Evolutionary conservation across 2,888 invertebrate species (phyloP).

Genomic region (Mamestra brassicae): DNA sequence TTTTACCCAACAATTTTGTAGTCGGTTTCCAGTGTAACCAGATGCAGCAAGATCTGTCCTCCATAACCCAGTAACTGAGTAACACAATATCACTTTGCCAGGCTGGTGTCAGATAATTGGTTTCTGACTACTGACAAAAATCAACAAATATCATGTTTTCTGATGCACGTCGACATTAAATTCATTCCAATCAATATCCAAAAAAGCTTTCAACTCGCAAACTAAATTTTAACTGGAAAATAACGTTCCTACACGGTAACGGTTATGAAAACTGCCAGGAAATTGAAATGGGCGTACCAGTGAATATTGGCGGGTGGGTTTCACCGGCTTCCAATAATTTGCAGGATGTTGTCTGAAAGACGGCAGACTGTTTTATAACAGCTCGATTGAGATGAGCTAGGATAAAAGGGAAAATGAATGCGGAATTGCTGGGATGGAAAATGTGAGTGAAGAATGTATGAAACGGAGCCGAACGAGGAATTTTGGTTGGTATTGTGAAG

Average conservation of each 20-base stretch:
- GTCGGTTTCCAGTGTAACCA: background rate
- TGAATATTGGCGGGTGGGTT: constrained; percentile 82
- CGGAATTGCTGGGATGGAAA: background rate
- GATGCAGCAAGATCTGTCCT: too few relatives aligned
- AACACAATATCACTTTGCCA: background rate
- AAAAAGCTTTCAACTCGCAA: constrained; percentile 61
- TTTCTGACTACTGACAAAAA: background rate
- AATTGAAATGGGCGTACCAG: constrained; percentile 88
- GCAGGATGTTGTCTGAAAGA: constrained; percentile 81
- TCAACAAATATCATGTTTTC: background rate
- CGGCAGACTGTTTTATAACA: constrained; percentile 61
- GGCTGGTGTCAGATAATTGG: background rate
- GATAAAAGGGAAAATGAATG: constrained; percentile 18
- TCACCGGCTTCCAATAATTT: constrained; percentile 80
- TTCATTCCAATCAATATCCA: constrained; percentile 52
- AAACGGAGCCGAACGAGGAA: background rate
- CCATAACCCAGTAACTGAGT: too few relatives aligned
- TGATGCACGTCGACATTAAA: constrained; percentile 24
- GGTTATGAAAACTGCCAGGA: constrained; percentile 84
- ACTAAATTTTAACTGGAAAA: constrained; percentile 67
- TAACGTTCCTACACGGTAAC: constrained; percentile 69
- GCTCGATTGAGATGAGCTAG: constrained; percentile 42
- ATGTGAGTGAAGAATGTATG: constrained; percentile 10
- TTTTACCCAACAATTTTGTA: background rate
- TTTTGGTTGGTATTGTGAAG: constrained; percentile 22